These are phyloP conservation scores for Bombus picipes DNA, from an alignment of 1,140 invertebrate species.

Conservation along the genomic window DNA sequence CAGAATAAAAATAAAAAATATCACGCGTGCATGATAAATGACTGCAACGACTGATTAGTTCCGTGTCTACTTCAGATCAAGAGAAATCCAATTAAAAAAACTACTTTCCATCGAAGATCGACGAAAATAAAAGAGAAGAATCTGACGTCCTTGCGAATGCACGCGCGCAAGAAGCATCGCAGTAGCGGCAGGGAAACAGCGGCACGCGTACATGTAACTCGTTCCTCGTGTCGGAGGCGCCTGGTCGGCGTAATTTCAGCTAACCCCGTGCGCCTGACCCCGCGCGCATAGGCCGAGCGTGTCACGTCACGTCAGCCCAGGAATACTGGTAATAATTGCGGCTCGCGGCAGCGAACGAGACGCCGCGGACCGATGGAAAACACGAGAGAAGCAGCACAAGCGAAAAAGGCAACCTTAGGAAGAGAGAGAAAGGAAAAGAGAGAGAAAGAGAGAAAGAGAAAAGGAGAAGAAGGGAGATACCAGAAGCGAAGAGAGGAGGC, in stretches of 20 bases:
- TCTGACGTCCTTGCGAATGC: not conserved
- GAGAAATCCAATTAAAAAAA: not conserved
- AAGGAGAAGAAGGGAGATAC: slow-evolving; percentile 48
- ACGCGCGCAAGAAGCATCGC: not conserved
- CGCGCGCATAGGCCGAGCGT: slow-evolving; percentile 64
- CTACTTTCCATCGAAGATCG: no score
- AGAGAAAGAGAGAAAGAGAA: slow-evolving; percentile 34
- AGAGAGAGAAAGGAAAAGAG: slow-evolving; percentile 37
- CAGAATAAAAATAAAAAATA: no score
- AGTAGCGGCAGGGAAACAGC: slow-evolving; percentile 41
- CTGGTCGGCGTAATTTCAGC: slow-evolving; percentile 66
- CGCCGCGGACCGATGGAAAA: slow-evolving; percentile 21
- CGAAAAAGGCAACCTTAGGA: slow-evolving; percentile 38
- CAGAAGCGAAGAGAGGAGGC: slow-evolving; percentile 58
- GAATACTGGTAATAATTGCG: slow-evolving; percentile 71
- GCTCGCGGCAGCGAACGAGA: slow-evolving; percentile 50
- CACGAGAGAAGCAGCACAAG: slow-evolving; percentile 11
- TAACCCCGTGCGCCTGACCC: slow-evolving; percentile 70
- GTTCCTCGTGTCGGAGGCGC: slow-evolving; percentile 53
- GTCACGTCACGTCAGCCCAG: slow-evolving; percentile 68
- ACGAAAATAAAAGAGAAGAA: not conserved
- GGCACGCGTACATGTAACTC: slow-evolving; percentile 68
- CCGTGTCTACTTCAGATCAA: no score
- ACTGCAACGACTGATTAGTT: no score
- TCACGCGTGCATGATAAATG: rapidly evolving